Evolutionary conservation across 92 coral and sea anemone species (phyloP).

Genomic region (Porites rus): DNA sequence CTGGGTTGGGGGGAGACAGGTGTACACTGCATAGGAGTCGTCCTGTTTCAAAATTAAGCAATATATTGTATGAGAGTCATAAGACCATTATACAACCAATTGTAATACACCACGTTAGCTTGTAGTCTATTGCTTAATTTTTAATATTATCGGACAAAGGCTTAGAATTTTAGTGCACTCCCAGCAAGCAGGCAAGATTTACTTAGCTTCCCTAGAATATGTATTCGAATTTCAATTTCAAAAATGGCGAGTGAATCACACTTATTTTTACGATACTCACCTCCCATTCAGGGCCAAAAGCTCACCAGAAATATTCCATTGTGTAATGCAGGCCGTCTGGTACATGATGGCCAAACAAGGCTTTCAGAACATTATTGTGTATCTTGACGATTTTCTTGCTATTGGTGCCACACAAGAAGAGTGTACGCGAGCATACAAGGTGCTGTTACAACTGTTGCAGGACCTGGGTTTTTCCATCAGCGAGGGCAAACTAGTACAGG

Average conservation of each 20-base stretch:
- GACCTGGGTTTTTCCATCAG: neutral
- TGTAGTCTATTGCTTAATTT: too few species aligned
- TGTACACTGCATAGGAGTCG: too few species aligned
- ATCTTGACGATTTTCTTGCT: constrained; percentile 40
- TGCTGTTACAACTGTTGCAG: neutral
- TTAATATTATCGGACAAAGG: too few species aligned
- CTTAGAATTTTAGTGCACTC: neutral
- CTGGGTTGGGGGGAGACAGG: too few species aligned
- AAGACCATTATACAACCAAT: too few species aligned
- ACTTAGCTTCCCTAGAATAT: too few species aligned
- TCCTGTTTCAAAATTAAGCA: neutral
- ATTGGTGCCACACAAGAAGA: constrained; percentile 13
- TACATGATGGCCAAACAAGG: constrained; percentile 39
- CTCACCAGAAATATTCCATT: constrained; percentile 41
- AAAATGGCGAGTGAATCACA: neutral
- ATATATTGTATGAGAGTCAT: neutral
- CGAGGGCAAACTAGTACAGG: neutral
- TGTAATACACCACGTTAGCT: too few species aligned
- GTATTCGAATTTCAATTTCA: constrained; percentile 33
- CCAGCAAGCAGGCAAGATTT: constrained; percentile 8
- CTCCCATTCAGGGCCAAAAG: constrained; percentile 46
- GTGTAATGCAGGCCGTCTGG: constrained; percentile 35
- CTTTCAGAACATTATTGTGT: constrained; percentile 12
- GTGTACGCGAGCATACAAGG: neutral
- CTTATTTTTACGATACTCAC: constrained; percentile 41